Percentiles rank a stretch among this genome's conserved stretches.
Conservation (phyloP, 2,113 vertebrate species). For the Lipophrys pholis region DNA sequence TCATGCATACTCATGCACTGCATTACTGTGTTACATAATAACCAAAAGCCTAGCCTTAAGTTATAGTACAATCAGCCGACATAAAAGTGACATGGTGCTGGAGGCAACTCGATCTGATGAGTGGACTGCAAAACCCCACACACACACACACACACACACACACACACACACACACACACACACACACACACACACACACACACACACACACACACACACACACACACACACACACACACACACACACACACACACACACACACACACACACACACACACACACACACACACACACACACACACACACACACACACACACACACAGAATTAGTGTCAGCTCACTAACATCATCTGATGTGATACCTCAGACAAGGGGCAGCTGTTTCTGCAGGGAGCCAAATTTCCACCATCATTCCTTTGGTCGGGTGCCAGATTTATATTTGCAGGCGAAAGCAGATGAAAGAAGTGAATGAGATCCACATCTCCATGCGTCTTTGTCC, state of each 20-base stretch:
- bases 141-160: neutral
- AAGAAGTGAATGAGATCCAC: conserved; percentile 4
- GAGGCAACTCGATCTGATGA: conserved; percentile 46
- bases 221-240: too few species aligned
- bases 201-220: too few species aligned
- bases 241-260: too few species aligned
- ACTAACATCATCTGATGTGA: conserved; percentile 55
- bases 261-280: neutral
- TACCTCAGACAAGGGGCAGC: conserved; percentile 59
- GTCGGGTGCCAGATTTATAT: conserved; percentile 40
- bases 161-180: too few species aligned
- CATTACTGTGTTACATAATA: conserved; percentile 15
- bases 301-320: conserved; percentile 43
- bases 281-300: conserved; percentile 41
- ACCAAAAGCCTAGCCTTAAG: conserved; percentile 18
- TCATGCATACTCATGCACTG: conserved; percentile 6
- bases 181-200: too few species aligned
- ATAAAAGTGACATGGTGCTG: conserved; percentile 26
- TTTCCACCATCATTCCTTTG: conserved; percentile 18
- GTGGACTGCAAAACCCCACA: conserved; percentile 19
- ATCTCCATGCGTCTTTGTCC: conserved; percentile 23
- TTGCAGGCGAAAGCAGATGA: conserved; percentile 14
- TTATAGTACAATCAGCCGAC: conserved; percentile 26
- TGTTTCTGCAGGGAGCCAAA: conserved; percentile 49
- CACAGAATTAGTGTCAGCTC: conserved; percentile 66